Evolutionary conservation across 2,888 invertebrate genomes (phyloP).

Genomic region (Emmelina monodactyla): DNA sequence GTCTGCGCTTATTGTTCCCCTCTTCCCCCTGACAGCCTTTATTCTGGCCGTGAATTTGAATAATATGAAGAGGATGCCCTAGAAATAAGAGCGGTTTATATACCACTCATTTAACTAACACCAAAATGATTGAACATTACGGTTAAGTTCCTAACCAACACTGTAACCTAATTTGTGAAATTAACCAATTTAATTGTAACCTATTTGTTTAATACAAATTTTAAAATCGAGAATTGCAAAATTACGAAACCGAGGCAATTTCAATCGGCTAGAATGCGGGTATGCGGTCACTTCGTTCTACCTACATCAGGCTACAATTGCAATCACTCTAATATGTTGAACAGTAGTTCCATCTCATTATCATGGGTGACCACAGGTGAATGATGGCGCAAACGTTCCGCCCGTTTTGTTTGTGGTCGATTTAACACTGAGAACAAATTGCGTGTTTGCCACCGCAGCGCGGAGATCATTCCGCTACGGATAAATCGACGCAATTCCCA

Average conservation of each 20-base stretch:
- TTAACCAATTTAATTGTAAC: too few species aligned
- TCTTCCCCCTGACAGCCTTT: too few species aligned
- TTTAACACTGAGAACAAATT: constrained; percentile 63
- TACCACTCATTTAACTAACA: too few species aligned
- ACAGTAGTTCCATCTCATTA: constrained; percentile 64
- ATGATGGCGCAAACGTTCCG: constrained; percentile 51
- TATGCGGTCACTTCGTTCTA: constrained; percentile 30
- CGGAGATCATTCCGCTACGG: constrained; percentile 49
- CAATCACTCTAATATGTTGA: constrained; percentile 64
- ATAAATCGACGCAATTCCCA: constrained; percentile 42
- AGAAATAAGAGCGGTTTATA: too few species aligned
- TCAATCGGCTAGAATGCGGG: constrained; percentile 36
- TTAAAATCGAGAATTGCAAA: constrained; percentile 8
- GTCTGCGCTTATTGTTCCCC: too few species aligned
- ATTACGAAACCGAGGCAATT: constrained; percentile 22
- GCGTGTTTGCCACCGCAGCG: constrained; percentile 55
- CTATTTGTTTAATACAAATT: background rate
- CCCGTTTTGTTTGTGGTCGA: constrained; percentile 64
- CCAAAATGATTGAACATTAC: too few species aligned
- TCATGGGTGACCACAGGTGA: constrained; percentile 63
- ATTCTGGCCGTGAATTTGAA: too few species aligned
- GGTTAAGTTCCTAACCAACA: too few species aligned
- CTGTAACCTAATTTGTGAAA: too few species aligned
- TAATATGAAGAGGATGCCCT: too few species aligned
- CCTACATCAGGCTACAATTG: constrained; percentile 39